Percentiles rank a stretch among this genome's conserved stretches.
Evolutionary conservation across 2,888 invertebrate genomes (phyloP).

Genomic region (Eristalinus aeneus): DNA sequence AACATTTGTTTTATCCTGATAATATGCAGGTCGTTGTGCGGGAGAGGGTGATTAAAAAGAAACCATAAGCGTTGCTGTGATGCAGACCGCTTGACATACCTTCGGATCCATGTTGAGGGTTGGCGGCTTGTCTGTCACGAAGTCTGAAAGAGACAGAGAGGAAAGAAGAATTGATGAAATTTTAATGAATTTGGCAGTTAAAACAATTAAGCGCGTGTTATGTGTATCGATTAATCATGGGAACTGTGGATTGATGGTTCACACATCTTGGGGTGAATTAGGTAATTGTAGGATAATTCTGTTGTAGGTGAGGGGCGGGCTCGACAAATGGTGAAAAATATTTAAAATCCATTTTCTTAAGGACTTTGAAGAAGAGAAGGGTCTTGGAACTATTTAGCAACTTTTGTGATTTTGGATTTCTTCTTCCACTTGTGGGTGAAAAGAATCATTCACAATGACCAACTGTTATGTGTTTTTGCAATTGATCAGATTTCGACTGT

Average conservation of each 20-base stretch:
- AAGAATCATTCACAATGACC: no score
- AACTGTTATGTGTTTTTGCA: no score
- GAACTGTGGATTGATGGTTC: background rate
- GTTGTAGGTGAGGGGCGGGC: no score
- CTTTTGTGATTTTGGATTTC: no score
- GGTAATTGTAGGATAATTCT: background rate
- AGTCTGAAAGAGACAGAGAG: background rate
- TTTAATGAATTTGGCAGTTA: background rate
- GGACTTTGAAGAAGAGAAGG: no score
- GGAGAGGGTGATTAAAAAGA: conserved; percentile 7
- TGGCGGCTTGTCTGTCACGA: background rate
- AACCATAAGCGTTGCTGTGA: background rate
- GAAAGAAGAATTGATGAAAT: background rate
- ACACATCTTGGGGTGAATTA: no score
- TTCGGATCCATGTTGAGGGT: background rate
- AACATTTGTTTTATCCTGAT: conserved; percentile 41
- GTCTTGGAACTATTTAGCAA: no score
- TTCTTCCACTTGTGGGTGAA: no score
- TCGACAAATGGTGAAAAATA: no score
- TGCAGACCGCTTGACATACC: conserved; percentile 23
- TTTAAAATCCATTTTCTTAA: no score
- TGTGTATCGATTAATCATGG: background rate
- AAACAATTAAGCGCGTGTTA: background rate
- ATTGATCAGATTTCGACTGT: no score
- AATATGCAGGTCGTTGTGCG: conserved; percentile 36